Conservation (phyloP, 1,140 invertebrate genomes). For the Elymnias hypermnestra region DNA sequence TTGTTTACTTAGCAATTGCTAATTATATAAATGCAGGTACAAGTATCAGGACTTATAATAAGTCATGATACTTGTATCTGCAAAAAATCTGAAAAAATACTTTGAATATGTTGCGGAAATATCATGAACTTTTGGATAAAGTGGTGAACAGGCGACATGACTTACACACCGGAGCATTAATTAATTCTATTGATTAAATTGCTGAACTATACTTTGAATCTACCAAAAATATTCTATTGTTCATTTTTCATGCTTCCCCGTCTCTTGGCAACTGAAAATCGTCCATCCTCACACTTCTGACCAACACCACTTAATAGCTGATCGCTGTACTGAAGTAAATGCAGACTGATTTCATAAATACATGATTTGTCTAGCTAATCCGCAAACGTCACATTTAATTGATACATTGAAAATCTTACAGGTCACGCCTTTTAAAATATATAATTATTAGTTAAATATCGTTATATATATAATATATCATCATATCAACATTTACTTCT, state of each 20-base stretch:
- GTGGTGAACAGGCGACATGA: background rate
- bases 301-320: slow-evolving; percentile 43
- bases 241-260: slow-evolving; percentile 64
- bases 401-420: background rate
- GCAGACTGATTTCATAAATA: slow-evolving; percentile 25
- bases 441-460: no score
- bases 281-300: slow-evolving; percentile 59
- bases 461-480: no score
- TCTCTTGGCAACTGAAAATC: slow-evolving; percentile 62
- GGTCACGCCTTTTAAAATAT: background rate
- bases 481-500: slow-evolving; percentile 57
- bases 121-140: no score
- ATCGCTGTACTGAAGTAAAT: slow-evolving; percentile 55
- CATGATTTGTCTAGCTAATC: slow-evolving; percentile 28
- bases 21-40: no score
- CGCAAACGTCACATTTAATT: slow-evolving; percentile 3
- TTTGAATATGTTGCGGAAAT: no score
- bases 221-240: slow-evolving; percentile 15
- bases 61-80: no score
- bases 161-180: slow-evolving; percentile 39
- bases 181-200: slow-evolving; percentile 17
- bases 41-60: no score
- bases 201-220: slow-evolving; percentile 17
- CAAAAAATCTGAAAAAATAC: no score
- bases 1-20: no score